A percentile compares a stretch with the other conserved stretches of the same genome.
Conservation (phyloP, 2,113 vertebrate species). For the Pachycephala philippinensis region DNA sequence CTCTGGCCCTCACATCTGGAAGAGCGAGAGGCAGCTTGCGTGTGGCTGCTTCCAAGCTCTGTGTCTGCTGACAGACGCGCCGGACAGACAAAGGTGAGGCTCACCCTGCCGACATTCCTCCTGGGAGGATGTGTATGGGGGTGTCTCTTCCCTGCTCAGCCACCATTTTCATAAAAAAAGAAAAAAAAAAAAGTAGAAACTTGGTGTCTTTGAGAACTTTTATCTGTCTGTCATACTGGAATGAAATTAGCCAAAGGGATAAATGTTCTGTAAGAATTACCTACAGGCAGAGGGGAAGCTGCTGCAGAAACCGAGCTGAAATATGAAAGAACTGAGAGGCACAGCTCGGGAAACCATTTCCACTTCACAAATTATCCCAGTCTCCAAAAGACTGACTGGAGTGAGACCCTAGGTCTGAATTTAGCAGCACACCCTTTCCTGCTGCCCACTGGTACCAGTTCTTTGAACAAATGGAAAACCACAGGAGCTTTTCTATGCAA, state of each 20-base stretch:
- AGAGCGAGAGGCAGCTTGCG: slow-evolving; percentile 22
- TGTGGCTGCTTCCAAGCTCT: slow-evolving; percentile 31
- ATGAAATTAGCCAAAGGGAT: slow-evolving; percentile 28
- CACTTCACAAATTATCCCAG: background rate
- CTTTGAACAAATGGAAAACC: background rate
- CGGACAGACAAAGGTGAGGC: slow-evolving; percentile 35
- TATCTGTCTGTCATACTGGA: slow-evolving; percentile 13
- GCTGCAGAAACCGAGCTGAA: slow-evolving; percentile 11
- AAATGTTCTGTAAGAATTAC: slow-evolving; percentile 1
- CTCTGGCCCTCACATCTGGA: slow-evolving; percentile 63
- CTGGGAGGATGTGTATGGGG: background rate
- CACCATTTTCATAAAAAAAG: background rate
- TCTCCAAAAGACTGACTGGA: background rate
- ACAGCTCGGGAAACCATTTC: background rate
- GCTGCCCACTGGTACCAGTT: background rate
- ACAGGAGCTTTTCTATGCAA: background rate
- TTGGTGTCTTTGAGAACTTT: slow-evolving; percentile 1
- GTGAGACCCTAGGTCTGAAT: background rate
- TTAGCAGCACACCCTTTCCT: background rate
- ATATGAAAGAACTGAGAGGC: slow-evolving; percentile 1
- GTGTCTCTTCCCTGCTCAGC: background rate
- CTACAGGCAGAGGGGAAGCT: background rate
- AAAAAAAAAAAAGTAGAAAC: background rate
- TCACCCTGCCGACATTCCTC: background rate
- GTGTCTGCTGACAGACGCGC: background rate